A percentile compares a stretch with the other conserved stretches of the same genome.
Conservation (phyloP, 2,113 vertebrate species). For the Pygoscelis antarcticus region DNA sequence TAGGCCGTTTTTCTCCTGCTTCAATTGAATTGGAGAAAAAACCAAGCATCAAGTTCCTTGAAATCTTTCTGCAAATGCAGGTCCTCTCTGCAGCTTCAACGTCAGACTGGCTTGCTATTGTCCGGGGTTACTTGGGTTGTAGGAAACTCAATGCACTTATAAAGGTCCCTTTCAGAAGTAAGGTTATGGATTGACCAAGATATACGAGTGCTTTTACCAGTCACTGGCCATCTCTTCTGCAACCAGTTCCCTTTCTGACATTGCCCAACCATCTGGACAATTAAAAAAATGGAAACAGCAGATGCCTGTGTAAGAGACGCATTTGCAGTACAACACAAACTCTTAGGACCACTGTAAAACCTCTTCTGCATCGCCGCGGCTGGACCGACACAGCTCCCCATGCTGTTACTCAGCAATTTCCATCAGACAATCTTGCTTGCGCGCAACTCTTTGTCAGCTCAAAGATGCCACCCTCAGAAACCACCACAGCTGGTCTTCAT, state of each 20-base stretch:
- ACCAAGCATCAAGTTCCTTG: background rate
- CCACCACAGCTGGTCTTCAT: conserved; percentile 54
- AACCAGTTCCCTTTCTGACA: conserved; percentile 41
- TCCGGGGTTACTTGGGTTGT: conserved; percentile 2
- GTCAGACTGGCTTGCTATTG: background rate
- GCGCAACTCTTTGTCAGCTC: conserved; percentile 34
- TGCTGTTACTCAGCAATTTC: conserved; percentile 54
- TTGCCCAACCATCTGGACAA: conserved; percentile 8
- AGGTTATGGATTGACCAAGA: conserved; percentile 47
- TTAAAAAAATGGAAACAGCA: conserved; percentile 22
- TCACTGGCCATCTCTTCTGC: conserved; percentile 24
- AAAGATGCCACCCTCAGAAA: conserved; percentile 58
- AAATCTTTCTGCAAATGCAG: background rate
- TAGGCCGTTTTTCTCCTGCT: background rate
- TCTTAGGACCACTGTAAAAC: conserved; percentile 35
- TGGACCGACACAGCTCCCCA: conserved; percentile 49
- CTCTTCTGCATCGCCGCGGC: conserved; percentile 44
- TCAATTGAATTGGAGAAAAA: conserved; percentile 16
- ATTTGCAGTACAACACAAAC: conserved; percentile 17
- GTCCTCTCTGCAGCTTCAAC: background rate
- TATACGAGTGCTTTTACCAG: conserved; percentile 43
- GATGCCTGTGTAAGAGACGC: background rate
- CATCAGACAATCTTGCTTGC: conserved; percentile 42
- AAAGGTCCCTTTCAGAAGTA: conserved; percentile 44
- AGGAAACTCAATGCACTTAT: conserved; percentile 45